Evolutionary conservation across 2,888 invertebrate species (phyloP).

Genomic region (Stenoptilia bipunctidactyla): DNA sequence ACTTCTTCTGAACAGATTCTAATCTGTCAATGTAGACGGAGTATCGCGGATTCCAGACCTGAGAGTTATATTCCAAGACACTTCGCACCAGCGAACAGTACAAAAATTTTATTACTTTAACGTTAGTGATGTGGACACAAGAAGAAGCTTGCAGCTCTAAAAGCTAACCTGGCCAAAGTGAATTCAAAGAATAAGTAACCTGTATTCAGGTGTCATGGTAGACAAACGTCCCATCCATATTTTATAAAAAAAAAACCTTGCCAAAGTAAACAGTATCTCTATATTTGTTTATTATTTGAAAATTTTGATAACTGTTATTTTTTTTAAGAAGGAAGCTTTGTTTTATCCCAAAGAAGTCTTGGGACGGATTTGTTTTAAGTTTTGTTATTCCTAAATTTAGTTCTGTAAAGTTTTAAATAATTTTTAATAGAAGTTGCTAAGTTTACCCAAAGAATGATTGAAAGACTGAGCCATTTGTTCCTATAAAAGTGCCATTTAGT

Average conservation of each 20-base stretch:
- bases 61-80: too few species aligned
- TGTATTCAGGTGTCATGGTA: too few species aligned
- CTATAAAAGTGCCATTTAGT: too few species aligned
- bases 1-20: too few species aligned
- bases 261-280: constrained; percentile 7
- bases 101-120: too few species aligned
- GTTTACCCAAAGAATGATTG: constrained; percentile 9
- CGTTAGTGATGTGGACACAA: constrained; percentile 10
- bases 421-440: too few species aligned
- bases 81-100: too few species aligned
- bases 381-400: constrained; percentile 10
- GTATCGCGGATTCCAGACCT: too few species aligned
- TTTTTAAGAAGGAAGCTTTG: constrained; percentile 6
- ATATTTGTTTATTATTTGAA: constrained; percentile 9
- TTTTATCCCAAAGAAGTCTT: constrained; percentile 7
- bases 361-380: constrained; percentile 6
- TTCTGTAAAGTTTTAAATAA: too few species aligned
- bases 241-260: too few species aligned
- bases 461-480: neutral
- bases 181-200: constrained; percentile 11
- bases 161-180: constrained; percentile 10
- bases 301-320: constrained; percentile 5
- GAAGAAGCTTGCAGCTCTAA: constrained; percentile 9
- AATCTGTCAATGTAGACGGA: too few species aligned
- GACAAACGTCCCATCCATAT: too few species aligned